Conservation (phyloP, 2,113 vertebrate genomes). For the Seriola dumerili region DNA sequence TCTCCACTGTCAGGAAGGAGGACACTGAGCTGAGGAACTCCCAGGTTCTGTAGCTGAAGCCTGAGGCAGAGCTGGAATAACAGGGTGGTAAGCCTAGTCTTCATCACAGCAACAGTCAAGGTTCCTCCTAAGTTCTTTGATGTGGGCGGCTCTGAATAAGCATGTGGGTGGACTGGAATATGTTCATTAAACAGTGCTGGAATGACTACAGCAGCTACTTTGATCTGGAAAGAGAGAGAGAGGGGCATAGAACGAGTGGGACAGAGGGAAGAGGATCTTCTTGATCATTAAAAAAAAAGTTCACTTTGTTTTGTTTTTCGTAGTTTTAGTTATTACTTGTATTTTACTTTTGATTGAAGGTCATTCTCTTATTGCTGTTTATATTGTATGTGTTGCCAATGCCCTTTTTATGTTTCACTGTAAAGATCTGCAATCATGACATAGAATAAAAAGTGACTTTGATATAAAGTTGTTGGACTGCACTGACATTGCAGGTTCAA, state of each 20-base stretch:
- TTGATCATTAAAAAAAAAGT: slow-evolving; percentile 54
- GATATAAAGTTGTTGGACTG: slow-evolving; percentile 9
- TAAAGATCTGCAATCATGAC: neutral
- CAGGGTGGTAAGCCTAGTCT: slow-evolving; percentile 36
- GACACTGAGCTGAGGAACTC: slow-evolving; percentile 21
- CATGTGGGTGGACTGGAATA: slow-evolving; percentile 74
- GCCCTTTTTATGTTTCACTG: neutral
- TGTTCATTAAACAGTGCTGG: slow-evolving; percentile 74
- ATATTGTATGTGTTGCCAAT: neutral
- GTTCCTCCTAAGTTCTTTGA: slow-evolving; percentile 70
- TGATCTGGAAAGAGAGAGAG: slow-evolving; percentile 56
- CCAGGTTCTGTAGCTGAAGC: slow-evolving; percentile 11
- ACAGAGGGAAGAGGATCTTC: slow-evolving; percentile 5
- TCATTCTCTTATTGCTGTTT: neutral
- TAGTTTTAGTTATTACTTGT: slow-evolving; percentile 1
- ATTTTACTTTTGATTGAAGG: slow-evolving; percentile 12
- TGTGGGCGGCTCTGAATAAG: slow-evolving; percentile 73
- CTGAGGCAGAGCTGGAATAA: slow-evolving; percentile 42
- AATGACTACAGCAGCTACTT: slow-evolving; percentile 62
- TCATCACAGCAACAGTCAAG: slow-evolving; percentile 64
- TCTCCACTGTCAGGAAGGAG: slow-evolving; percentile 14
- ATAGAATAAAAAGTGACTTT: slow-evolving; percentile 25
- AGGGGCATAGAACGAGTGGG: neutral
- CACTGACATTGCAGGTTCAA: neutral
- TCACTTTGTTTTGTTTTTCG: slow-evolving; percentile 28